These are phyloP conservation scores for Cyprinodon tularosa DNA, from an alignment of 2,113 vertebrate genomes.

Conservation along the genomic window DNA sequence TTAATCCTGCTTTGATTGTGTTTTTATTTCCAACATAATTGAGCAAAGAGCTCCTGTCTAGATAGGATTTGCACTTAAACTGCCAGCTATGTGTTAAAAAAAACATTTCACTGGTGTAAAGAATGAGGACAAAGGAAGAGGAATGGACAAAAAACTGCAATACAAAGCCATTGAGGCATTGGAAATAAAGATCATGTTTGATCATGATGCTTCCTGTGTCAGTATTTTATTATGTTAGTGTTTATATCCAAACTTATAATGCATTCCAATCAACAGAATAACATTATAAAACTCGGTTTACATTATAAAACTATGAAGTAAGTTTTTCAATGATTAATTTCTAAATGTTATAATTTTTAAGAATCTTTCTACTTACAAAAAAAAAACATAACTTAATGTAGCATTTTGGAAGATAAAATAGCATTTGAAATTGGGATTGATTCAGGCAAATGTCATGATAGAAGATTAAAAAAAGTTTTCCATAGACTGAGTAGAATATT, in stretches of 20 bases:
- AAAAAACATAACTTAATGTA: not conserved
- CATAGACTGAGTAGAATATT: slow-evolving; percentile 34
- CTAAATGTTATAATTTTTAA: not conserved
- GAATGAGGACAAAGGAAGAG: slow-evolving; percentile 45
- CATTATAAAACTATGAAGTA: too few species aligned
- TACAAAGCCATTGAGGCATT: slow-evolving; percentile 5
- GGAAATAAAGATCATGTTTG: slow-evolving; percentile 10
- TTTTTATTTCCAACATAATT: slow-evolving; percentile 82
- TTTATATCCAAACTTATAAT: not conserved
- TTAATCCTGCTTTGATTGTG: slow-evolving; percentile 79
- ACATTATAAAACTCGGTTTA: not conserved
- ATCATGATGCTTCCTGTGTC: slow-evolving; percentile 1
- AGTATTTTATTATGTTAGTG: not conserved
- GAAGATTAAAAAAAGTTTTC: slow-evolving; percentile 23
- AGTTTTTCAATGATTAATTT: not conserved
- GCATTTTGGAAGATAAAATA: not conserved
- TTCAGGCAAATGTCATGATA: slow-evolving; percentile 47
- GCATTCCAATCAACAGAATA: not conserved
- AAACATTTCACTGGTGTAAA: slow-evolving; percentile 62
- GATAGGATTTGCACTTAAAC: slow-evolving; percentile 76
- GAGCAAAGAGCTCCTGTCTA: slow-evolving; percentile 75
- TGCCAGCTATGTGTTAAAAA: slow-evolving; percentile 70
- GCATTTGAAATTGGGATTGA: slow-evolving; percentile 18
- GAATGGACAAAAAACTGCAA: slow-evolving; percentile 22
- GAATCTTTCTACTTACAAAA: not conserved